phyloP scores from a whole-genome alignment of 2,113 vertebrate genomes.

The Myotis davidii region DNA sequence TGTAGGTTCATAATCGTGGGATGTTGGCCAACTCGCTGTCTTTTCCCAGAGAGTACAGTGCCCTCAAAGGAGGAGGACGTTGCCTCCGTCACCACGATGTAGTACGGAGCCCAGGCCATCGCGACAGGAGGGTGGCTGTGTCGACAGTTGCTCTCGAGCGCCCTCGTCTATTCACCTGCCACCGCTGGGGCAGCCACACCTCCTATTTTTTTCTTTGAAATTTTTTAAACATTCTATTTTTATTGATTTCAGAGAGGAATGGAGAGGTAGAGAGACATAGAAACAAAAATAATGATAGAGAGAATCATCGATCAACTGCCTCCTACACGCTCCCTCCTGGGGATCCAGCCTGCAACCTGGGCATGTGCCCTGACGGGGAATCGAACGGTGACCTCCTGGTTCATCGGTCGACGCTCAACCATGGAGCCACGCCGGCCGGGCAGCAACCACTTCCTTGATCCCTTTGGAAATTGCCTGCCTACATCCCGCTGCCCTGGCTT shows the following conservation, averaged over 20 bases:
- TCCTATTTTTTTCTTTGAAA: too few relatives aligned
- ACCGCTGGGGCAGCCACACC: background rate
- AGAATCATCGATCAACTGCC: too few relatives aligned
- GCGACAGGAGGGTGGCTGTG: background rate
- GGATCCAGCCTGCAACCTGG: too few relatives aligned
- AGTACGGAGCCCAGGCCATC: background rate
- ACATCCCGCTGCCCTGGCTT: background rate
- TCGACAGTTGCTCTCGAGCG: background rate
- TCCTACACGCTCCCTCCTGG: too few relatives aligned
- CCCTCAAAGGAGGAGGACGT: background rate
- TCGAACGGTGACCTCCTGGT: too few relatives aligned
- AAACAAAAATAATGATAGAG: too few relatives aligned
- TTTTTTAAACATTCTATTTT: too few relatives aligned
- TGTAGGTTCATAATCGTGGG: background rate
- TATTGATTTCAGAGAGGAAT: too few relatives aligned
- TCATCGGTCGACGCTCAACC: too few relatives aligned
- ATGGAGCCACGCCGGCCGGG: background rate
- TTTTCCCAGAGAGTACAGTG: background rate
- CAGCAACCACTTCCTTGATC: constrained; percentile 23
- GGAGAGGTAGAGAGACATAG: too few relatives aligned
- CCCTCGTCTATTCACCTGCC: background rate
- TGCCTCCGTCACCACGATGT: background rate
- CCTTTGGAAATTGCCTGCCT: constrained; percentile 5
- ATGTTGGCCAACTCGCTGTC: background rate
- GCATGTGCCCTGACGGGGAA: too few relatives aligned